Evolutionary conservation across 2,113 vertebrate species (phyloP), one percentile per base, ranked within the genome.

Genomic region (Peromyscus polionotus): DNA sequence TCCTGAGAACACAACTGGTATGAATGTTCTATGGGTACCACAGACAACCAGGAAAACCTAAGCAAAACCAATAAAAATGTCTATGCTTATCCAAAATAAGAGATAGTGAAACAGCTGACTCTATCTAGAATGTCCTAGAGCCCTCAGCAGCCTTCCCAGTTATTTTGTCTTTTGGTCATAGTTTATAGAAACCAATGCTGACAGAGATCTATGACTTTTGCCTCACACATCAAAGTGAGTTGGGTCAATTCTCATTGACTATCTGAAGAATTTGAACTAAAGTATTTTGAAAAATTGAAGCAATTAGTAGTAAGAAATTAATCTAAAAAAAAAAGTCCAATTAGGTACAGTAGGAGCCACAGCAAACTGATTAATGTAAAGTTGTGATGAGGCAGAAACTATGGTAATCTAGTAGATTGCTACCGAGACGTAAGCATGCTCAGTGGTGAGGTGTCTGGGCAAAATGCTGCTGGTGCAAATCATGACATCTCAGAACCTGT

Each of bases 251-350:
- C 59, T 81, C 51, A 61, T 12, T 36, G 16, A 59, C 16, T 5
- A 1, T 39, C 68, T 89, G 24, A 19, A 94, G 17, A 90, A 87
- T 90, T 63, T 85, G 80, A 94, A 93, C 39, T n/a, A 91, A 91
- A 26, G 45, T 77, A n/a, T 59, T 31, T 20, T 0, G 80, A 95
- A 42, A 91, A 20, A 88, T 67, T n/a, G 2, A 76, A 39, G 33
- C 57, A 68, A 59, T 48, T 75, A 48, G 19, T 63, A 65, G 17
- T n/a, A 70, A 33, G 26, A 92, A 42, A 12, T 39, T 3, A 79
- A 61, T 68, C 10, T 79, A 31, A 88, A 94, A 61, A n/a, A n/a
- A 84, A 68, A 65, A 48, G 16, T 20, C 42, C 10, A 48, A 10
- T 63, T 73, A 57, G 22, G 67, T 72, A 48, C 54, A 83, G 14